These are phyloP conservation scores for Autographa pulchrina DNA, from an alignment of 2,888 invertebrate species.

Conservation along the genomic window DNA sequence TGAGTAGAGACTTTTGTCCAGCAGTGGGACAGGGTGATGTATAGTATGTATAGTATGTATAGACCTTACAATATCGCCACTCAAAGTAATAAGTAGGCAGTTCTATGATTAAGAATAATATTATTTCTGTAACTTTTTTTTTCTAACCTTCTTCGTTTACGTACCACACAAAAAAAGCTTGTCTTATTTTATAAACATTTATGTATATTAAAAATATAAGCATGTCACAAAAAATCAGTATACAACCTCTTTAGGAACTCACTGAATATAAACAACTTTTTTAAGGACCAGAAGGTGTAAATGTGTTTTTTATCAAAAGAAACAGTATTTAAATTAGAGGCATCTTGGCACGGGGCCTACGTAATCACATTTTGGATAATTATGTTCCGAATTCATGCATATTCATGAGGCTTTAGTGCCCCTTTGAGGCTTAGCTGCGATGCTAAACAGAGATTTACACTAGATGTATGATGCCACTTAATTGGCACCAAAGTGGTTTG, in stretches of 20 bases:
- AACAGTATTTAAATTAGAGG: constrained; percentile 26
- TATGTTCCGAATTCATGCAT: constrained; percentile 49
- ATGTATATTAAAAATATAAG: no score
- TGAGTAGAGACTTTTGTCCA: no score
- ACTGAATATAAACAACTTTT: not conserved
- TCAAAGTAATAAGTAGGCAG: no score
- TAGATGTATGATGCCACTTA: constrained; percentile 45
- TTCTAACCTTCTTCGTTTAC: no score
- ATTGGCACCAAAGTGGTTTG: constrained; percentile 39
- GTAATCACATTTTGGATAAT: constrained; percentile 56
- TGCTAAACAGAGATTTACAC: constrained; percentile 56
- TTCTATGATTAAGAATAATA: no score
- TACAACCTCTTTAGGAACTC: not conserved
- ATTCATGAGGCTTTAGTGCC: constrained; percentile 45
- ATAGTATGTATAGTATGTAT: no score
- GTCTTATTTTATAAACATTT: no score
- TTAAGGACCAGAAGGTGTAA: not conserved
- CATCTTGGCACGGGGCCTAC: constrained; percentile 24
- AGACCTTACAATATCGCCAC: no score
- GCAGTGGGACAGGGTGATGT: no score
- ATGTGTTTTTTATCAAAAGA: constrained; percentile 22
- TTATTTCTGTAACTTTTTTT: no score
- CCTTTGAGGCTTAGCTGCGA: constrained; percentile 50
- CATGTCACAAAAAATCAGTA: no score
- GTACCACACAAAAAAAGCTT: no score